phyloP scores from a whole-genome alignment of 2,797 vertebrate genomes.

The Scolopax bukidnonensis region DNA sequence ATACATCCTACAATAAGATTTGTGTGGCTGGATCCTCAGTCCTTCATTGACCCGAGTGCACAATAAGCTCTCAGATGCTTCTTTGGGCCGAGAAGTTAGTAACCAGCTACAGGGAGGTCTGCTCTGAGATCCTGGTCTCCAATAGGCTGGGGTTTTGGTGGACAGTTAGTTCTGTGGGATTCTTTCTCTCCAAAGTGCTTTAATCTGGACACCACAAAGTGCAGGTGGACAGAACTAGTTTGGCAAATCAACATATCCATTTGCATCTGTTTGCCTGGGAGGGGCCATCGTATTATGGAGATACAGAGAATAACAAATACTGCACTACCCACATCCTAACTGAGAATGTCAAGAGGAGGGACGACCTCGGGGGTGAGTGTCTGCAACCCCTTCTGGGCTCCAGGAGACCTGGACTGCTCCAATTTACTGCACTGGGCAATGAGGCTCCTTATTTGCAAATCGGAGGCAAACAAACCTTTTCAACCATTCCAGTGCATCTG shows the following conservation, averaged over 20 bases:
- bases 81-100: background rate
- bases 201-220: background rate
- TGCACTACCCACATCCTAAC: background rate
- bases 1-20: background rate
- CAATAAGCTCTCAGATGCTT: background rate
- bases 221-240: background rate
- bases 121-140: background rate
- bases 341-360: background rate
- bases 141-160: background rate
- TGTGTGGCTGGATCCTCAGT: background rate
- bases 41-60: background rate
- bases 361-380: fast-evolving
- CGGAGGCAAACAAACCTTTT: background rate
- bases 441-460: background rate
- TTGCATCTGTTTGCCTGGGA: background rate
- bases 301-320: background rate
- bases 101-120: background rate
- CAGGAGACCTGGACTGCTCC: background rate
- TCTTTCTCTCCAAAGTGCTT: background rate
- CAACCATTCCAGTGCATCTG: background rate
- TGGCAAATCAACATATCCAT: background rate
- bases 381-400: background rate
- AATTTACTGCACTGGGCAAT: background rate
- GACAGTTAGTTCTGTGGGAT: background rate
- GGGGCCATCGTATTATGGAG: background rate